A percentile compares a stretch with the other conserved stretches of the same genome.
Conservation (phyloP, 92 coral and sea anemone species). For the Phenganax subtilis region DNA sequence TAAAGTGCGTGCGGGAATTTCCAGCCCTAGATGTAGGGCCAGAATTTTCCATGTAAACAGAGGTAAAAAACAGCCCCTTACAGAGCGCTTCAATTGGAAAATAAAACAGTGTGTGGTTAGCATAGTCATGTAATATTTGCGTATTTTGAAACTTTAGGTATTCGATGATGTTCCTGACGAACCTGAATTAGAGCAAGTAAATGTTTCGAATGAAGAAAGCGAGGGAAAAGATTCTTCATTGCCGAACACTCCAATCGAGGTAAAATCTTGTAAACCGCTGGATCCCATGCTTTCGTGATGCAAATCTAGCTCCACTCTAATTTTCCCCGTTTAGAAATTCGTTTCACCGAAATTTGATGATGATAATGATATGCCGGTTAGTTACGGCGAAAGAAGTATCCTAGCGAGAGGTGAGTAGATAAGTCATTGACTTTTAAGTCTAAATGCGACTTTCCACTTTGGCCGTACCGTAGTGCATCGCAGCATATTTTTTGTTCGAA, state of each 20-base stretch:
- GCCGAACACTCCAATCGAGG: slow-evolving; percentile 31
- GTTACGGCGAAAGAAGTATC: slow-evolving; percentile 62
- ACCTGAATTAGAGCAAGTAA: slow-evolving; percentile 6
- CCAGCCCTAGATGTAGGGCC: no score
- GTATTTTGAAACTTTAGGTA: slow-evolving; percentile 8
- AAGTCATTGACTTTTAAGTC: no score
- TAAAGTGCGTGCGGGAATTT: no score
- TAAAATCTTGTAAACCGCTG: background rate
- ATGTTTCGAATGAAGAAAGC: slow-evolving; percentile 14
- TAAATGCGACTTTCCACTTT: no score
- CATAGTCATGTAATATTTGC: background rate
- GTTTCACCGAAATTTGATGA: slow-evolving; percentile 60
- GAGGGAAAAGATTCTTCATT: slow-evolving; percentile 20
- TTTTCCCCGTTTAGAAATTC: slow-evolving; percentile 53
- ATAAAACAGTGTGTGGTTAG: no score
- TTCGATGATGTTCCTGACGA: slow-evolving; percentile 34
- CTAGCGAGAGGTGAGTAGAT: slow-evolving; percentile 62
- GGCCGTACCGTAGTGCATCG: no score
- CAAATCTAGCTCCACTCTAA: background rate
- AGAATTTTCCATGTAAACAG: no score
- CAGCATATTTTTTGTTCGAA: background rate
- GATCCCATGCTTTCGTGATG: background rate
- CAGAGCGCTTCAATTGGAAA: no score
- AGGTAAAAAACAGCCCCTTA: no score
- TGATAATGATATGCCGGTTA: slow-evolving; percentile 19